phyloP scores from a whole-genome alignment of 2,888 invertebrate species.

The Punctoribates punctum region DNA sequence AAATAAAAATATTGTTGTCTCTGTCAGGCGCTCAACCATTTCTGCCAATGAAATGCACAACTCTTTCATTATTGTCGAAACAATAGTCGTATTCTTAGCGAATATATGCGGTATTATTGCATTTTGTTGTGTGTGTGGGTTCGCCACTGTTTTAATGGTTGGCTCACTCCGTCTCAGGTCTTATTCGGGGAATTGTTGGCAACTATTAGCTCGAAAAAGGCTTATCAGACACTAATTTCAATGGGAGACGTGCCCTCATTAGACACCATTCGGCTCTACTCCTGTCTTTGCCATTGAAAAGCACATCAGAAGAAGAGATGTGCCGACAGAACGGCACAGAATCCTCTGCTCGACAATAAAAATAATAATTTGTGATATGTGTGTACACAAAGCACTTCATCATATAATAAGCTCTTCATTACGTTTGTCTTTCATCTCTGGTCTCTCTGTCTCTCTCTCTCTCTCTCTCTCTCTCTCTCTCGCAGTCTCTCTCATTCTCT shows the following conservation, averaged over 20 bases:
- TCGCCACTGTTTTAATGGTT: neutral
- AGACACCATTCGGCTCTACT: neutral
- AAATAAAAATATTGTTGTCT: conserved; percentile 3
- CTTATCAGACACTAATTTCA: conserved; percentile 19
- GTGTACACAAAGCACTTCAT: conserved; percentile 19
- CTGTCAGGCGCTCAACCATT: neutral
- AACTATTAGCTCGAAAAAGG: conserved; percentile 9
- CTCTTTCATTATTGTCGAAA: neutral
- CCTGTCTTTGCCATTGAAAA: neutral
- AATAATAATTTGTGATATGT: conserved; percentile 13
- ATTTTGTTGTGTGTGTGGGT: neutral
- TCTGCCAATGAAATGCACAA: neutral
- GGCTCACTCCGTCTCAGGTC: neutral
- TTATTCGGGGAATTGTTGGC: neutral
- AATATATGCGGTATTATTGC: too few species aligned
- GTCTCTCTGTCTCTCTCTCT: too few species aligned
- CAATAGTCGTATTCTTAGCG: too few species aligned
- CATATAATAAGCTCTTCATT: conserved; percentile 29
- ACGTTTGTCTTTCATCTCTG: neutral
- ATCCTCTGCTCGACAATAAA: too few species aligned
- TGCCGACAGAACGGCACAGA: neutral
- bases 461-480: too few species aligned
- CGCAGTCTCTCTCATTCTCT: neutral
- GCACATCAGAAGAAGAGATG: neutral
- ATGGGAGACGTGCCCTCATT: conserved; percentile 18